Base-by-base conservation (phyloP, 1,140 invertebrate species). In the Dysdera silvatica region DNA sequence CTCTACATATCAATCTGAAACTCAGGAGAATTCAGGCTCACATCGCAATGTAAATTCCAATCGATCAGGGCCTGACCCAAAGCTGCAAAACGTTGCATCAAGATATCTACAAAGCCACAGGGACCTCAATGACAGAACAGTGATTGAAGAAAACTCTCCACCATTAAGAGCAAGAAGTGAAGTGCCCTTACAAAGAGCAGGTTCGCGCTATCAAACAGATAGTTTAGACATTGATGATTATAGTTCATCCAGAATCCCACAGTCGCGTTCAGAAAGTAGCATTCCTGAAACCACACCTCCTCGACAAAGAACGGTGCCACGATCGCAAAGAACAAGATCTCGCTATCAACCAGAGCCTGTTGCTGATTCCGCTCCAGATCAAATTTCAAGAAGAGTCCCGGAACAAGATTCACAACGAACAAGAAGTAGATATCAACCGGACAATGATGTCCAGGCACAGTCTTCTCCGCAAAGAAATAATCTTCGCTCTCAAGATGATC, bases 121-220 rank as follows among this genome's bases (percentile, higher is more conserved):
- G 54, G n/a, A 33, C 23, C 55, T 7, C 26, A 14, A 24, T 23
- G 29, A 8, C 10, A 49, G 10, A n/a, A 24, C 29, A 49, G 29
- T 49, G 29, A 32, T 40, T 28, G 51, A 53, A 16, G 35, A 18
- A n/a, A 32, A 32, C 7, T 18, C 4, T 33, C 33, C 40, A 6
- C 40, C 45, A 2, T 10, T 14, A 37, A 16, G 48, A 26, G 37
- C 52, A 23, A 45, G 32, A 31, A 55, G 56, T 20, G 16, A 55
- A 7, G 52, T 53, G 20, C 60, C 60, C 40, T 32, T 62, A 29
- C 51, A 54, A 29, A 33, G 52, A 49, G 41, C 12, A 24, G 33
- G 28, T 5, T 29, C 54, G 2, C 28, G 37, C 10, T 45, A 28
- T 20, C 6, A 8, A 31, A 28, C 54, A 18, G 41, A 45, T 12